Conservation (phyloP, 2,888 invertebrate species). For the Drosophila neotestacea region DNA sequence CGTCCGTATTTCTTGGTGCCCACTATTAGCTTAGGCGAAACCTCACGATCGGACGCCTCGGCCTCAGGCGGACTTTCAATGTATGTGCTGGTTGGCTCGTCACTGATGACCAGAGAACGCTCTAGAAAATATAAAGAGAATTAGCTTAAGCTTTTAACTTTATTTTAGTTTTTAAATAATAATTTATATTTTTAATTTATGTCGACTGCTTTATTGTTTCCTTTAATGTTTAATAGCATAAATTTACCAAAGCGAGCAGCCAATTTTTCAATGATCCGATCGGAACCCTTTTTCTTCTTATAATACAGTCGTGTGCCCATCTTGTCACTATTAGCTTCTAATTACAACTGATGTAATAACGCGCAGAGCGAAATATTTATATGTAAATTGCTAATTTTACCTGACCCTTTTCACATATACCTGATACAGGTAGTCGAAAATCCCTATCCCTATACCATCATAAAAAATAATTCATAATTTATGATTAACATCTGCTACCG, state of each 20-base stretch:
- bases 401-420: slow-evolving; percentile 1
- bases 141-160: not conserved
- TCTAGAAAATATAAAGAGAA: slow-evolving; percentile 60
- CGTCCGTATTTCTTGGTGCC: slow-evolving; percentile 92
- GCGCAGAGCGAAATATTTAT: slow-evolving; percentile 21
- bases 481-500: slow-evolving; percentile 41
- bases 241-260: slow-evolving; percentile 74
- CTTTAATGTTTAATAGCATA: not conserved
- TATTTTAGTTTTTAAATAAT: not conserved
- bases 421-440: slow-evolving; percentile 31
- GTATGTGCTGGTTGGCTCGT: slow-evolving; percentile 62
- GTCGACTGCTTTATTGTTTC: not conserved
- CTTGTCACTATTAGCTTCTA: slow-evolving; percentile 26
- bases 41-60: slow-evolving; percentile 89
- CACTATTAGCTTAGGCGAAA: slow-evolving; percentile 90
- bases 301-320: slow-evolving; percentile 83
- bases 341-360: slow-evolving; percentile 25
- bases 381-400: slow-evolving; percentile 18
- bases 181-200: not conserved
- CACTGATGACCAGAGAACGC: slow-evolving; percentile 77
- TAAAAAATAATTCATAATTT: slow-evolving; percentile 51
- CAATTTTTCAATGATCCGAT: slow-evolving; percentile 72
- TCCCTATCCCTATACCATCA: slow-evolving; percentile 13
- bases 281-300: slow-evolving; percentile 50
- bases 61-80: slow-evolving; percentile 82